These are phyloP conservation scores for Cataglyphis rosenhaueri DNA, from an alignment of 2,888 invertebrate genomes.

Conservation along the genomic window DNA sequence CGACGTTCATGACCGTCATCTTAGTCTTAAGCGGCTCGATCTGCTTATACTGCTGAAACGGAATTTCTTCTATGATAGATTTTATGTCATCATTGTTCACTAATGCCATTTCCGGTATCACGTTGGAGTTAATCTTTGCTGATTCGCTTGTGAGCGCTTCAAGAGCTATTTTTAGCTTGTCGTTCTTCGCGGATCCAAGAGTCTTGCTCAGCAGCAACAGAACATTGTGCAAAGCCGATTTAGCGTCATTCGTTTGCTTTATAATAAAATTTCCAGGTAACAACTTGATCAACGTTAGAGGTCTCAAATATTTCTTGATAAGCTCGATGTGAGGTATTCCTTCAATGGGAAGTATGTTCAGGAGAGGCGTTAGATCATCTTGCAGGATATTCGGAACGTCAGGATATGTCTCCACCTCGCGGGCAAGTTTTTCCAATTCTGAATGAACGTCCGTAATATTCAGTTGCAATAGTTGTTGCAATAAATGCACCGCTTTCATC, in stretches of 20 bases:
- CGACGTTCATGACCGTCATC: constrained; percentile 22
- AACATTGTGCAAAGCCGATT: constrained; percentile 29
- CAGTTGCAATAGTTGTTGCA: constrained; percentile 20
- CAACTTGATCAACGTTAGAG: constrained; percentile 12
- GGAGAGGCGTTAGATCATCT: constrained; percentile 35
- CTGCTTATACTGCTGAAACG: constrained; percentile 10
- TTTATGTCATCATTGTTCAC: constrained; percentile 14
- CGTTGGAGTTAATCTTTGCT: background rate
- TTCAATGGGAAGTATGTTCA: constrained; percentile 30
- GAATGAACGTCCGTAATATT: constrained; percentile 9
- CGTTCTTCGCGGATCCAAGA: constrained; percentile 2
- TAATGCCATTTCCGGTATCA: background rate
- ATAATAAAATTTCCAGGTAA: constrained; percentile 49
- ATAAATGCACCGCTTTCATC: constrained; percentile 33
- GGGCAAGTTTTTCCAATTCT: constrained; percentile 28
- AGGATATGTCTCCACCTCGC: constrained; percentile 17
- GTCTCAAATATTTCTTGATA: constrained; percentile 35
- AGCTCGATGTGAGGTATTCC: constrained; percentile 29
- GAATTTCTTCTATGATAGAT: constrained; percentile 24
- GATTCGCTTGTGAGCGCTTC: constrained; percentile 2
- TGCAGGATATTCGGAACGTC: constrained; percentile 40
- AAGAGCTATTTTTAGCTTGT: background rate
- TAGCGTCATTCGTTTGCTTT: background rate
- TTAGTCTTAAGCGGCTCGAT: background rate
- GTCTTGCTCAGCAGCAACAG: constrained; percentile 26